Evolutionary conservation across 2,797 vertebrate species (phyloP), one percentile per base, ranked within the genome.

Genomic region (Tenualosa ilisha): DNA sequence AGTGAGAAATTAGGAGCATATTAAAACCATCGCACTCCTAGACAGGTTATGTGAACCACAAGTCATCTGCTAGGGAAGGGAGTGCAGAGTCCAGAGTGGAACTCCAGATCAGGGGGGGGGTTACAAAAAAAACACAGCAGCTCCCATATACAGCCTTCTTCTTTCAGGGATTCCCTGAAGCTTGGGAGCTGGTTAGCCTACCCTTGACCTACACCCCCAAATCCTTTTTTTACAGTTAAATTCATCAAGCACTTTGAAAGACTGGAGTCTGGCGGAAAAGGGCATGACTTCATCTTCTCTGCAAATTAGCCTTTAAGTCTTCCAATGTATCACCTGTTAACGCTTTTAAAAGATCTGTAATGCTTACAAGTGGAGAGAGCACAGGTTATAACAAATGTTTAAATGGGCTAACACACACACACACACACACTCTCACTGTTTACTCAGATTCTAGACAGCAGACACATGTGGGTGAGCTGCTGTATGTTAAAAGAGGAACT

Each of bases 1-100:
- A 75, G 54, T 85, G 75, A 79, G 84, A 51, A 82, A 87, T 61
- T 43, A 86, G 81, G 75, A 22, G 83, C 85, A 86, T 85, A 89
- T 61, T 22, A 83, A 81, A 83, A 50, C 81, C 85, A 31, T 3
- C 7, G 68, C 83, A 84, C 84, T 43, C 85, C 65, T 84, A 85
- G 88, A 84, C 82, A 72, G 86, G 84, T 68, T 40, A 43, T 43
- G 68, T 75, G 68, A 31, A 40, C 37, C 68, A 75, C 43, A 75
- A 40, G 68, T 75, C 68, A 43, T 72, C 65, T 40, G 31, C 24
- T 40, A 72, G 20, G 68, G 68, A 43, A 6, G 17, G 65, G 65
- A 72, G 31, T 12, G 15, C 26, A n/a, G 37, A 75, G 37, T 43
- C 5, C 2, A 22, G 37, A 43, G 68, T 75, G 31, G 31, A 75